A percentile compares a stretch with the other conserved stretches of the same genome.
phyloP scores from a whole-genome alignment of 2,797 vertebrate species.

The Trachurus trachurus region DNA sequence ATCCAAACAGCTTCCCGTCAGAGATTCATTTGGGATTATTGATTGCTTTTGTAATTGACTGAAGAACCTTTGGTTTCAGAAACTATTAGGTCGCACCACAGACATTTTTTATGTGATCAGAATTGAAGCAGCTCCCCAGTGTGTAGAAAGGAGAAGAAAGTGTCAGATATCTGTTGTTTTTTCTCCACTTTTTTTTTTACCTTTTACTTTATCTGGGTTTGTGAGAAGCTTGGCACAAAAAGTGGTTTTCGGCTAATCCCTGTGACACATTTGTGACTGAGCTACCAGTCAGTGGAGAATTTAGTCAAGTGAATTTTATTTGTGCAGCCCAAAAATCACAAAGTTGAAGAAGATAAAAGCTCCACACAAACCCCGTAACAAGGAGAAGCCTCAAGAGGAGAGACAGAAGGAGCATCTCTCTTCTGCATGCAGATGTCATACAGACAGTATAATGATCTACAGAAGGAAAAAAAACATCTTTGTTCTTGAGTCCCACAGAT shows the following conservation, averaged over 20 bases:
- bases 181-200: neutral
- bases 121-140: conserved; percentile 49
- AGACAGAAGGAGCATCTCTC: neutral
- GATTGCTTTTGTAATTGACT: conserved; percentile 82
- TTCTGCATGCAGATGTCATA: neutral
- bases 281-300: conserved; percentile 3
- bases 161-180: neutral
- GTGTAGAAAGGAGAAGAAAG: conserved; percentile 4
- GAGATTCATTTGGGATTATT: conserved; percentile 78
- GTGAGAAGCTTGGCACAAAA: neutral
- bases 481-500: neutral
- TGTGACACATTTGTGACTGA: neutral
- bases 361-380: neutral
- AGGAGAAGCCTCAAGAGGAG: neutral
- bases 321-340: neutral
- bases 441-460: neutral
- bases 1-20: conserved; percentile 70
- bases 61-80: conserved; percentile 63
- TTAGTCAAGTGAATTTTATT: neutral
- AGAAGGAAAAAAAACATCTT: conserved; percentile 1
- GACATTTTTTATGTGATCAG: conserved; percentile 67
- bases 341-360: neutral
- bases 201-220: neutral
- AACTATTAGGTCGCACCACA: conserved; percentile 43
- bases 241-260: conserved; percentile 11